A percentile compares a stretch with the other conserved stretches of the same genome.
Conservation (phyloP, 1,140 invertebrate genomes). For the Homalodisca vitripennis region DNA sequence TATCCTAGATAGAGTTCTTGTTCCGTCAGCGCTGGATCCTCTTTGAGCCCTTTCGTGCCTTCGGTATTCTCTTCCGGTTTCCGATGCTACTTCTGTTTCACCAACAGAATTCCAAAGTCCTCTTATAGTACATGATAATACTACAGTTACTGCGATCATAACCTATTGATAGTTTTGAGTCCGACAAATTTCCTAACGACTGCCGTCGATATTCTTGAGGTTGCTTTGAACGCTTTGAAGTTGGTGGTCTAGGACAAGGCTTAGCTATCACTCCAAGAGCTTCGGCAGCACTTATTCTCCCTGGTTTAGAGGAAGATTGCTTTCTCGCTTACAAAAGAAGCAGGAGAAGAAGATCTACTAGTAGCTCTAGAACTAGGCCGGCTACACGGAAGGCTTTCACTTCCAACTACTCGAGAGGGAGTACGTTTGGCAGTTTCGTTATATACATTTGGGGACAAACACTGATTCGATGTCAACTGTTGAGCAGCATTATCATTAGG, state of each 20-base stretch:
- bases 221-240: constrained; percentile 34
- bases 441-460: constrained; percentile 7
- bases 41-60: constrained; percentile 32
- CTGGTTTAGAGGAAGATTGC: no score
- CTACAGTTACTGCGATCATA: constrained; percentile 33
- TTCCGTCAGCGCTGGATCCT: constrained; percentile 39
- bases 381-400: constrained; percentile 38
- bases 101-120: constrained; percentile 39
- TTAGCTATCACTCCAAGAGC: constrained; percentile 44
- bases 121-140: constrained; percentile 35
- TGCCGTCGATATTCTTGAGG: constrained; percentile 40
- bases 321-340: constrained; percentile 33
- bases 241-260: constrained; percentile 40
- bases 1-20: constrained; percentile 17
- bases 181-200: constrained; percentile 42
- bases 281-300: constrained; percentile 43
- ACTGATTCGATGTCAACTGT: constrained; percentile 1
- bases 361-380: constrained; percentile 38
- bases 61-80: constrained; percentile 32
- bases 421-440: constrained; percentile 4
- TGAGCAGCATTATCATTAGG: constrained; percentile 1
- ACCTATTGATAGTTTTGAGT: constrained; percentile 40
- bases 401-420: constrained; percentile 25
- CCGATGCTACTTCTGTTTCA: constrained; percentile 30
- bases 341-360: constrained; percentile 39